Conservation (phyloP, 2,888 invertebrate genomes). For the Plebejus argus region DNA sequence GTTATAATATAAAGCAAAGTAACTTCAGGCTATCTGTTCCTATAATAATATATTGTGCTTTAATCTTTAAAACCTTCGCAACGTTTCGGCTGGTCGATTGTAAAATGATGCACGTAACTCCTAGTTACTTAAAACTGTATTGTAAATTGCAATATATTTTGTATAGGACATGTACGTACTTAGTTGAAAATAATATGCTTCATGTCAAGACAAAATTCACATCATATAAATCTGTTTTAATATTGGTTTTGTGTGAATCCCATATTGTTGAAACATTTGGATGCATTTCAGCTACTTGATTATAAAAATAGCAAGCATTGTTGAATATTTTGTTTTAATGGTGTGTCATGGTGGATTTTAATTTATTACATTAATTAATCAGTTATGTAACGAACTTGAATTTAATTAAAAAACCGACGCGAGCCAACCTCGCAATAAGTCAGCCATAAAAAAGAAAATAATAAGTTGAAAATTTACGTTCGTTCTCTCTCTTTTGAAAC, state of each 20-base stretch:
- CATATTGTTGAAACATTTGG: neutral
- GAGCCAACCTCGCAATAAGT: neutral
- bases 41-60: no score
- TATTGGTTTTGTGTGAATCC: neutral
- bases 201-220: neutral
- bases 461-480: neutral
- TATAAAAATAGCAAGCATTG: neutral
- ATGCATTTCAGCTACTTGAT: neutral
- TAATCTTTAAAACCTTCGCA: no score
- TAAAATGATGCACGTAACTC: no score
- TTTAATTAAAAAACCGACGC: neutral
- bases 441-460: neutral
- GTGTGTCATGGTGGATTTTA: neutral
- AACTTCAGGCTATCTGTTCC: no score
- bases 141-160: neutral
- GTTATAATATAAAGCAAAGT: neutral
- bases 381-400: neutral
- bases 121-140: neutral
- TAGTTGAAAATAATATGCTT: neutral
- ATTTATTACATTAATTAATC: constrained; percentile 15
- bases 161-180: no score
- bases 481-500: neutral
- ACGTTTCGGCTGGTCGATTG: no score
- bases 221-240: neutral
- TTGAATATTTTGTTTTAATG: neutral